Conservation (phyloP, 2,888 invertebrate genomes). For the Lithophane leautieri region DNA sequence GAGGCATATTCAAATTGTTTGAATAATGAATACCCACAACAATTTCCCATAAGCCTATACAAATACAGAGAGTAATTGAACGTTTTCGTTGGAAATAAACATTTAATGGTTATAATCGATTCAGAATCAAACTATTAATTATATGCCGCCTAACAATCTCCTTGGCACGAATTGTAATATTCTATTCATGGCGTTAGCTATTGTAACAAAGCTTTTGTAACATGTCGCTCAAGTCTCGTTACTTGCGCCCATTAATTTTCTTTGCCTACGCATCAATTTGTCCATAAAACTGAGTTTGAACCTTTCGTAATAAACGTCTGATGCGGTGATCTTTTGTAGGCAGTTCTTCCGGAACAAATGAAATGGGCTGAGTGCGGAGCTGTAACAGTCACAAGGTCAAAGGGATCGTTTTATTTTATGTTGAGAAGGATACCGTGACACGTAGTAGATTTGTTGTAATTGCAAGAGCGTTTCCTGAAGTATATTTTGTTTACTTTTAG, state of each 20-base stretch:
- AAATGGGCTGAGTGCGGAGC: conserved; percentile 56
- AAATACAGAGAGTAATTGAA: conserved; percentile 53
- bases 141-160: conserved; percentile 52
- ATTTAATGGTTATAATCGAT: conserved; percentile 52
- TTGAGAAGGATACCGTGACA: conserved; percentile 49
- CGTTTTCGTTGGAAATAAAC: conserved; percentile 56
- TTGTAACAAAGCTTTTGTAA: conserved; percentile 52
- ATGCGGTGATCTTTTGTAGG: conserved; percentile 66
- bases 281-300: conserved; percentile 63
- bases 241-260: conserved; percentile 65
- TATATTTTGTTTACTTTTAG: conserved; percentile 41
- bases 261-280: conserved; percentile 70
- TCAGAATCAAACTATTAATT: conserved; percentile 62
- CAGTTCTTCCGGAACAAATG: conserved; percentile 59
- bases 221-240: conserved; percentile 60
- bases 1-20: conserved; percentile 25
- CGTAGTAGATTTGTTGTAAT: conserved; percentile 50
- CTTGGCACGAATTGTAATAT: conserved; percentile 51
- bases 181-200: conserved; percentile 37
- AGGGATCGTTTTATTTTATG: conserved; percentile 63
- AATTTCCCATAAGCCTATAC: conserved; percentile 42
- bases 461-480: conserved; percentile 28
- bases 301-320: conserved; percentile 65
- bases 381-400: conserved; percentile 60
- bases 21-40: conserved; percentile 34